Percentiles rank a stretch among this genome's conserved stretches.
phyloP scores from a whole-genome alignment of 2,113 vertebrate species.

The Budorcas taxicolor region DNA sequence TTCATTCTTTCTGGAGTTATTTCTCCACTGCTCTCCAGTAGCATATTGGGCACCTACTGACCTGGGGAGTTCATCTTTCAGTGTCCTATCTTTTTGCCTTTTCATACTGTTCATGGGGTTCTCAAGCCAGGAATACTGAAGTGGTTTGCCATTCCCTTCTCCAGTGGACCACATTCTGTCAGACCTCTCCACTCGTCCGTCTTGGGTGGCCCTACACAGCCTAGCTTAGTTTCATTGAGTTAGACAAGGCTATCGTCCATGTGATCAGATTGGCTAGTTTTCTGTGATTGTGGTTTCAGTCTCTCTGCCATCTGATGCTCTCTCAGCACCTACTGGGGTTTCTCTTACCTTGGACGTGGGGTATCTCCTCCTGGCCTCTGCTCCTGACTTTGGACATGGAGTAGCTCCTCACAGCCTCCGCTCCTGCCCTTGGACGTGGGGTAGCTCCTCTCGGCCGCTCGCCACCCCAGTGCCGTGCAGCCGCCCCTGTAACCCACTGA shows the following conservation, averaged over 20 bases:
- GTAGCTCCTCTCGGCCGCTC: accelerated
- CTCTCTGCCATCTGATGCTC: not conserved
- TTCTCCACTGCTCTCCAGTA: not conserved
- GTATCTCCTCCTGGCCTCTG: not conserved
- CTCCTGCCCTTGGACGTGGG: not conserved
- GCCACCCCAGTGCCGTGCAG: accelerated
- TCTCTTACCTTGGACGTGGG: not conserved
- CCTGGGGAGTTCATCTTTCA: not conserved
- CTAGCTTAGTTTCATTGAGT: not conserved
- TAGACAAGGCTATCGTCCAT: not conserved
- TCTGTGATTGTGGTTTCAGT: not conserved
- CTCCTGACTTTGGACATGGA: not conserved
- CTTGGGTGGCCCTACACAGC: not conserved
- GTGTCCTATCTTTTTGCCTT: not conserved
- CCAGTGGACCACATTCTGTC: not conserved
- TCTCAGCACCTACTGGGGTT: not conserved
- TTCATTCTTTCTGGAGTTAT: not conserved
- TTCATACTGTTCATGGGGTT: not conserved
- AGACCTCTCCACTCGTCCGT: not conserved
- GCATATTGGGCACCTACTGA: not conserved
- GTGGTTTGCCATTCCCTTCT: not conserved
- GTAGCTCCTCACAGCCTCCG: accelerated
- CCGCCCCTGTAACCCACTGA: not conserved
- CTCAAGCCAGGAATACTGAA: not conserved
- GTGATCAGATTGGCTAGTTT: not conserved